Evolutionary conservation across 2,888 invertebrate genomes (phyloP), one percentile per base, ranked within the genome.

Genomic region (Teleiodes luculella): DNA sequence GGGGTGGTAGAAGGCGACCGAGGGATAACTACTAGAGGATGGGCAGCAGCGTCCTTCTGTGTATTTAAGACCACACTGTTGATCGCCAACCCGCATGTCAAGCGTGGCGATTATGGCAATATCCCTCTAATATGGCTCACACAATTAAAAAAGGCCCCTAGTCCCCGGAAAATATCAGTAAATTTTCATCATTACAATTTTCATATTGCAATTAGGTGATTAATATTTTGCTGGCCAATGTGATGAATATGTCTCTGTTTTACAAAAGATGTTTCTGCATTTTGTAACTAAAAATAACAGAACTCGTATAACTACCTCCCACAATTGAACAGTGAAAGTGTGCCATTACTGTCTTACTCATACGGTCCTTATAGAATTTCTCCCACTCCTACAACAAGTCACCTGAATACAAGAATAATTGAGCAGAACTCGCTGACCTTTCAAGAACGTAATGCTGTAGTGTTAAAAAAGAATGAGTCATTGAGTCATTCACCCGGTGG

Each of bases 401-500:
- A 41, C 18, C 39, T 41, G 10, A 18, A 39, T 2, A 39, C 39
- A 70, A 70, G 67, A 73, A 69, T 68, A 71, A 72, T 70, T 72
- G 72, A 70, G 69, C 64, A 45, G 65, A 65, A 67, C 66, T 57
- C 65, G 68, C 67, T 73, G 82, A 82, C 83, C 86, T 85, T 83
- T 64, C 74, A 83, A 81, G 81, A 78, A 78, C 76, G 56, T 18
- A 30, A 35, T 18, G 74, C 69, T 68, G 68, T 68, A 78, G 73
- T 74, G 55, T 56, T 46, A 33, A 31, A 47, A 37, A 30, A 47
- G 13, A 39, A 18, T 84, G 84, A 83, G 62, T 84, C 84, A 85
- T 58, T 59, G 59, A 83, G 86, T 85, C 86, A 80, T 85, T 85
- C 83, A 85, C 85, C 61, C 50, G 58, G 58, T 59, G 70, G 73